Base-by-base conservation (phyloP, 2,113 vertebrate genomes). In the Phalacrocorax aristotelis region DNA sequence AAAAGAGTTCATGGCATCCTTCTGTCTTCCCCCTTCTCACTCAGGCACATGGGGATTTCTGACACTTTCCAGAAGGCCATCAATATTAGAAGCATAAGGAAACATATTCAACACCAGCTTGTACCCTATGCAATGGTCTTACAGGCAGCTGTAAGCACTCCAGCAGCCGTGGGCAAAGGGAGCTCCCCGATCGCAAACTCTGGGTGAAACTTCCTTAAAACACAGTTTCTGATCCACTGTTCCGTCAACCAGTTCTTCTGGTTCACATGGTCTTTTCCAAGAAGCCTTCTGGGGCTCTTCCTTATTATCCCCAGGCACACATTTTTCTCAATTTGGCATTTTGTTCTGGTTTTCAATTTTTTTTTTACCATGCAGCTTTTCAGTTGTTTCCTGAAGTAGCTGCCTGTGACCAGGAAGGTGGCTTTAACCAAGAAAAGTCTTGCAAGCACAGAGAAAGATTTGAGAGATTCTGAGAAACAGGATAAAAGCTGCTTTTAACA, bases 251-350 rank as follows among this genome's bases (percentile, higher is more conserved):
- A 71, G 23, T 54, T 68, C 6, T 88, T 57, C 21, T 42, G 44
- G 11, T 60, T 72, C 65, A 46, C 0, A 0, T 10, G 25, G 11
- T 36, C 38, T 32, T 71, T 61, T 86, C 12, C 2, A 5, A 51
- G 60, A 94, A 70, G 1, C 1, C 3, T 16, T 65, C 32, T 64
- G 21, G 9, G 17, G 17, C 3, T 78, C 84, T 85, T 61, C 9
- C 12, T 58, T 52, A 25, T 4, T 60, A 6, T 57, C 20, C 7
- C 9, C 40, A 52, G 34, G 13, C 6, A 58, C 1, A 0, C 3
- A 30, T 34, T 76, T 42, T 15, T 3, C 58, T 74, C 32, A 65
- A 85, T 20, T 19, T 58, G 10, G 7, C 9, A 29, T 71, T 88
- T 89, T 40, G 5, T 60, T 95, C 48, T 34, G 32, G 3, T 34